Percentiles rank a stretch among this genome's conserved stretches.
phyloP scores from a whole-genome alignment of 2,797 vertebrate species.

The Tokudaia tokunoshimensis region DNA sequence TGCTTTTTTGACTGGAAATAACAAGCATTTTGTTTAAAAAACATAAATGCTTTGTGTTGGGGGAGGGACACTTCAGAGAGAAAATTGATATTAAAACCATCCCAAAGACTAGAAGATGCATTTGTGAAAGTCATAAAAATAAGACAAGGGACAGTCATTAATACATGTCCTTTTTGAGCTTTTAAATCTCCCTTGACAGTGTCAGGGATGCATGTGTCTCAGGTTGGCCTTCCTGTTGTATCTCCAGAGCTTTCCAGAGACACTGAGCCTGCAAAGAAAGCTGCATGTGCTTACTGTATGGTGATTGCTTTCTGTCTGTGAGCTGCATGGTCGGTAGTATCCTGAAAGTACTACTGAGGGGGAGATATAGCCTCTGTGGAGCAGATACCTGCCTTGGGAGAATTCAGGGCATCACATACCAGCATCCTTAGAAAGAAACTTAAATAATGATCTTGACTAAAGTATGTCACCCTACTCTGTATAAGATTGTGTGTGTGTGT shows the following conservation, averaged over 20 bases:
- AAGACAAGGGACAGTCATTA: not conserved
- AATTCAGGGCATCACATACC: not conserved
- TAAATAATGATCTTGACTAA: not conserved
- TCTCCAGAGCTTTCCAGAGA: not conserved
- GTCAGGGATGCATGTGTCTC: rapidly evolving
- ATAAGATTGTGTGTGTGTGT: not conserved
- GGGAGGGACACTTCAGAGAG: not conserved
- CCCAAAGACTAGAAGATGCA: not conserved
- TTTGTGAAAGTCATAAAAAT: not conserved
- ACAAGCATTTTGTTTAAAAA: not conserved
- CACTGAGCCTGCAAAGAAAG: rapidly evolving
- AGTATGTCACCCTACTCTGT: not conserved
- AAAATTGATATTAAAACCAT: not conserved
- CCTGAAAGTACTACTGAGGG: not conserved
- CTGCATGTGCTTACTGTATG: not conserved
- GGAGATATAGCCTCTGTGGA: not conserved
- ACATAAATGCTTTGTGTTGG: not conserved
- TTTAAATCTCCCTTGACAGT: not conserved
- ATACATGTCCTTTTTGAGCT: not conserved
- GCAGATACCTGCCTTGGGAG: not conserved
- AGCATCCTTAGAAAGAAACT: not conserved
- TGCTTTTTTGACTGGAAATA: not conserved
- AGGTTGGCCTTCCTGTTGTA: not conserved
- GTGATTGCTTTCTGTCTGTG: not conserved
- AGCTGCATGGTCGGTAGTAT: not conserved